Evolutionary conservation across 2,113 vertebrate genomes (phyloP).

Genomic region (Cyphomyrus plagiostoma): DNA sequence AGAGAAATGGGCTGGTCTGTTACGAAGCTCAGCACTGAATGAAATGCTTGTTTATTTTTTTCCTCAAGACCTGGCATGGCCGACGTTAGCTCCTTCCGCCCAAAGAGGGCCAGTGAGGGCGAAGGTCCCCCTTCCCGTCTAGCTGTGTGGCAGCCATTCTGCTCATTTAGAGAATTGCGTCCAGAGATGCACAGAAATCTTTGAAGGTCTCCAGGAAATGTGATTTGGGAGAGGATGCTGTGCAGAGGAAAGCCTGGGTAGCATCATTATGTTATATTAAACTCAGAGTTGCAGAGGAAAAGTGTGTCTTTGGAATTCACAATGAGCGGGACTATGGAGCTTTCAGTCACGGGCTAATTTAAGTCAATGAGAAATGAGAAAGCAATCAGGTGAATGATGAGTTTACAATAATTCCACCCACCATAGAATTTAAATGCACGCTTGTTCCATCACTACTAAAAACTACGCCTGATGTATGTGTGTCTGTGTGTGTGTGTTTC

Average conservation of each 20-base stretch:
- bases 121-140: background rate
- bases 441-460: background rate
- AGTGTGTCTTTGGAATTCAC: background rate
- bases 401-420: background rate
- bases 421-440: background rate
- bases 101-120: background rate
- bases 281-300: background rate
- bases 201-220: background rate
- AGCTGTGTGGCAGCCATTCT: background rate
- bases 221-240: background rate
- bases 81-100: background rate
- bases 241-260: background rate
- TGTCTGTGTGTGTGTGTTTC: slow-evolving; percentile 14
- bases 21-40: slow-evolving; percentile 23
- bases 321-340: background rate
- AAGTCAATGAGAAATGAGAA: background rate
- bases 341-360: background rate
- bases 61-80: background rate
- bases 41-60: slow-evolving; percentile 35
- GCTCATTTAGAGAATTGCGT: background rate
- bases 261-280: background rate
- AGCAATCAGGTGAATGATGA: background rate
- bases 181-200: background rate
- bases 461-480: background rate
- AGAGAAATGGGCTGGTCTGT: slow-evolving; percentile 20